phyloP scores from a whole-genome alignment of 2,797 vertebrate species.

The Pteronotus mesoamericanus region DNA sequence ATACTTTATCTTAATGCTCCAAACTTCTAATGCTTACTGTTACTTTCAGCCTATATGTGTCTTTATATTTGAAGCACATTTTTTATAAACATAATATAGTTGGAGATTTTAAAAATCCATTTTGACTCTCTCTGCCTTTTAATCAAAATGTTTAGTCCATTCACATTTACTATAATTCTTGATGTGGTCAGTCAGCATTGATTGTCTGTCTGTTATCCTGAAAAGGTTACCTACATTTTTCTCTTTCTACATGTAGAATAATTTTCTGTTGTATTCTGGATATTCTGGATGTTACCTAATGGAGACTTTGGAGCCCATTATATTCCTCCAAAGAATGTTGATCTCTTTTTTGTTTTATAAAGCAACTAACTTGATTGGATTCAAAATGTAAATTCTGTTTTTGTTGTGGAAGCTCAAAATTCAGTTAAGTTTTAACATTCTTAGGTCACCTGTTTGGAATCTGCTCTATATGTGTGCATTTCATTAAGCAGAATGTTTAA shows the following conservation, averaged over 20 bases:
- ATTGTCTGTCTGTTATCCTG: not conserved
- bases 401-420: not conserved
- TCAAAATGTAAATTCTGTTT: not conserved
- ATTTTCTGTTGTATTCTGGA: not conserved
- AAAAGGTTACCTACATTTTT: not conserved
- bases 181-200: not conserved
- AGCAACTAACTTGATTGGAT: not conserved
- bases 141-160: not conserved
- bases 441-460: not conserved
- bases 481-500: not conserved
- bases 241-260: not conserved
- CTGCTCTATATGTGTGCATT: not conserved
- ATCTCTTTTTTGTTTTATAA: not conserved
- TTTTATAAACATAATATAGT: not conserved
- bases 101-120: not conserved
- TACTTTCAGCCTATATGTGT: not conserved
- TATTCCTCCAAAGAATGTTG: not conserved
- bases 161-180: not conserved
- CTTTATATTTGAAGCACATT: not conserved
- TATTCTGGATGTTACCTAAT: not conserved
- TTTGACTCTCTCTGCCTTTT: not conserved
- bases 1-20: not conserved
- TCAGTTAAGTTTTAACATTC: not conserved
- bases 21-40: not conserved
- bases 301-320: not conserved